Base-by-base conservation (phyloP, 2,797 vertebrate genomes). In the Sebastes itinus region DNA sequence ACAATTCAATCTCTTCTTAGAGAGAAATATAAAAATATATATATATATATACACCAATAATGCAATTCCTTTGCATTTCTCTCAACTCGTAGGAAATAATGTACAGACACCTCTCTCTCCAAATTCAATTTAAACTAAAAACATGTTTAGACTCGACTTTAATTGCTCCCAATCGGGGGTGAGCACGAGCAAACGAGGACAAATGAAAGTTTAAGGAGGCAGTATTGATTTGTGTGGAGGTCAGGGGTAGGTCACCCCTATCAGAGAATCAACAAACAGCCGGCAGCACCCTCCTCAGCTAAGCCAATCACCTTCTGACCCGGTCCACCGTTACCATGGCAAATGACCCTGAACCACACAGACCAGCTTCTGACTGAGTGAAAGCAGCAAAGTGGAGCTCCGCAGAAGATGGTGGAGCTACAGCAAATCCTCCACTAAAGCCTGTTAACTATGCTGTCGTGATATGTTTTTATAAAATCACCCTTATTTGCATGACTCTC, bases 201-300 rank as follows among this genome's bases (percentile, higher is more conserved):
- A 93, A 95, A 95, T 95, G 86, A 95, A 95, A 94, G 93, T 96
- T 95, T 95, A 95, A 95, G 94, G 87, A 94, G 91, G 88, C 78
- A 84, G 88, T 95, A 95, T 96, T 94, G 95, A 96, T 95, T 93
- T 89, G 89, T 82, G 83, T 87, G 83, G 89, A 89, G 94, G 94
- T 95, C 94, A 94, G 84, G 69, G 78, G 89, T 87, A 95, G 95
- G 95, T 95, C 94, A 93, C 64, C 86, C 81, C 86, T 92, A 93
- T 95, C 92, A 92, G 80, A 92, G 91, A 93, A 94, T 94, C 94
- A 95, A 92, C 90, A 93, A 94, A 94, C 92, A 92, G 90, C 93
- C 92, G 79, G 80, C 91, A 94, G 94, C 90, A 66, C 87, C 81
- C 83, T 91, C 84, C 85, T 77, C 89, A 78, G 85, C 87, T 91